Evolutionary conservation across 2,888 invertebrate species (phyloP).

Genomic region (Lasioglossum morio): DNA sequence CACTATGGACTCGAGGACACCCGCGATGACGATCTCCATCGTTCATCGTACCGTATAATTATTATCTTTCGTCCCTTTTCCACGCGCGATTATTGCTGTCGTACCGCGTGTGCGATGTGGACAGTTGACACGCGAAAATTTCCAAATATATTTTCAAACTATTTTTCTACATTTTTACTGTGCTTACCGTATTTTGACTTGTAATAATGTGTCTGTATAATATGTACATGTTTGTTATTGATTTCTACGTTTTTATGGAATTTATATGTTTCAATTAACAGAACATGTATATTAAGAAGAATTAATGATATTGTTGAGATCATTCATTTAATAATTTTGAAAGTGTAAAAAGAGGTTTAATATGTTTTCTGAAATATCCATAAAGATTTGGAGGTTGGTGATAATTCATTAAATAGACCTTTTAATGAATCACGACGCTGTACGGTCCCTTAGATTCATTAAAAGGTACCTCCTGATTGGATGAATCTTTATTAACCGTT

Average conservation of each 20-base stretch:
- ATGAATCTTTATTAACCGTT: slow-evolving; percentile 22
- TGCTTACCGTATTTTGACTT: background rate
- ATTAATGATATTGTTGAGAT: background rate
- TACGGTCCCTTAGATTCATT: background rate
- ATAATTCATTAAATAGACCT: background rate
- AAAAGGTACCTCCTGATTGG: background rate
- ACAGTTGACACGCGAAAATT: background rate
- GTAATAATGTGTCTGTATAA: too few relatives aligned
- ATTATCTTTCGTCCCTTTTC: background rate
- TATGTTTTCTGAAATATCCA: background rate
- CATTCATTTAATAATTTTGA: background rate
- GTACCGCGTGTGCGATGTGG: background rate
- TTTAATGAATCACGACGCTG: background rate
- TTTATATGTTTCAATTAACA: too few relatives aligned
- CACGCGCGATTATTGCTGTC: slow-evolving; percentile 29
- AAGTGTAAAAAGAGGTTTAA: background rate
- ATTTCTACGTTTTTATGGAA: too few relatives aligned
- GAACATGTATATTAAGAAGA: too few relatives aligned
- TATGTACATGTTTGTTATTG: too few relatives aligned
- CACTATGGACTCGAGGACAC: slow-evolving; percentile 15
- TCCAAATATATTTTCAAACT: background rate
- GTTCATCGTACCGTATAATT: slow-evolving; percentile 18
- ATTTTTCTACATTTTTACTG: background rate
- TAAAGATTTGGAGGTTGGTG: background rate
- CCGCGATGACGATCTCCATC: slow-evolving; percentile 23